A percentile compares a stretch with the other conserved stretches of the same genome.
phyloP scores from a whole-genome alignment of 1,140 invertebrate species.

The Acromyrmex echinatior region DNA sequence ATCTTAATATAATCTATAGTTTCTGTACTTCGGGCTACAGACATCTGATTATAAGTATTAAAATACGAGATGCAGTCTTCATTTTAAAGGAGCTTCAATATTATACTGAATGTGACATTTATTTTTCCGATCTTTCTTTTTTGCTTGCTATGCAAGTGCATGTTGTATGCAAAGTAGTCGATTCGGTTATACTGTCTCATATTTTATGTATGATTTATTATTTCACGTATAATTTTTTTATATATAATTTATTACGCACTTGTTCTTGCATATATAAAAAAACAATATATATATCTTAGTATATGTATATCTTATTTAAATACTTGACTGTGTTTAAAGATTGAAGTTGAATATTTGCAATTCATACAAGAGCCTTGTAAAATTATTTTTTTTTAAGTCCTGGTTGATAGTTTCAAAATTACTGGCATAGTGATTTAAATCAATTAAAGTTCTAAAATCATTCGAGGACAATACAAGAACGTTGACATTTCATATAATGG shows the following conservation, averaged over 20 bases:
- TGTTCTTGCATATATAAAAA: neutral
- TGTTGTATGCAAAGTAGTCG: neutral
- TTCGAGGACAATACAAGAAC: neutral
- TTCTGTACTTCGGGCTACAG: neutral
- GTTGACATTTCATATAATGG: neutral
- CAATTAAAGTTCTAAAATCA: slow-evolving; percentile 17
- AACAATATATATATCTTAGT: neutral
- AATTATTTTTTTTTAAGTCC: too few relatives aligned
- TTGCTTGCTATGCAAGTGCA: neutral
- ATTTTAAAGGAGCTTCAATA: slow-evolving; percentile 17
- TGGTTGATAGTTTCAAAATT: neutral
- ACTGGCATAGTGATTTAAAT: slow-evolving; percentile 6
- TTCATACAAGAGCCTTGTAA: too few relatives aligned
- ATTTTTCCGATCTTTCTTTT: neutral
- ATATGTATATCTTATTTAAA: neutral
- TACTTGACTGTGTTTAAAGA: too few relatives aligned
- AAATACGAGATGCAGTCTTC: neutral
- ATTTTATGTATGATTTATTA: neutral
- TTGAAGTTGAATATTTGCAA: too few relatives aligned
- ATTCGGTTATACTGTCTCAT: neutral
- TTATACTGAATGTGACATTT: slow-evolving; percentile 12
- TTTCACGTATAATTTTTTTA: neutral
- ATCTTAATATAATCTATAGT: neutral
- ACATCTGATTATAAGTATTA: neutral
- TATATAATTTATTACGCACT: neutral